Evolutionary conservation across 2,888 invertebrate genomes (phyloP).

Genomic region (Oxytorus armatus): DNA sequence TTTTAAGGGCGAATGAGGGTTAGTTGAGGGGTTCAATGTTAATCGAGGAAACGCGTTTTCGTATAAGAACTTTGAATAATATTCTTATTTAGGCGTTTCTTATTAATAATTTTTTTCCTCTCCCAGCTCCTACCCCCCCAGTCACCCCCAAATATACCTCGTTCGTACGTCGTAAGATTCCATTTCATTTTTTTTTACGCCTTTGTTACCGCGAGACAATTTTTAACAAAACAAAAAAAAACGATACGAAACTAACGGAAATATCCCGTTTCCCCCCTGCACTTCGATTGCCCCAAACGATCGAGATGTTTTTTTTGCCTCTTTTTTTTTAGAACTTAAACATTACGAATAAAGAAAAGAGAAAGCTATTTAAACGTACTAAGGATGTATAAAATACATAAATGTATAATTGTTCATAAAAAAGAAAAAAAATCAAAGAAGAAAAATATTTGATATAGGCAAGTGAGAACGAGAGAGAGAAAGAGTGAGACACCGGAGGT

Average conservation of each 20-base stretch:
- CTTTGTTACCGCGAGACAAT: constrained; percentile 16
- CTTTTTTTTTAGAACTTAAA: constrained; percentile 36
- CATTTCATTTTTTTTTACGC: constrained; percentile 57
- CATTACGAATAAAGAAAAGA: constrained; percentile 40
- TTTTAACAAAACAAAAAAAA: too few species aligned
- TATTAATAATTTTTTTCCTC: constrained; percentile 24
- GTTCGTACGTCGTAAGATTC: background rate
- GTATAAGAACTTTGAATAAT: constrained; percentile 64
- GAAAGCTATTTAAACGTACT: constrained; percentile 40
- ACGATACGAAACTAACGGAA: too few species aligned
- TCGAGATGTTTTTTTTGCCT: constrained; percentile 55
- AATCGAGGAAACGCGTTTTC: constrained; percentile 62
- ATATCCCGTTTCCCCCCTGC: background rate
- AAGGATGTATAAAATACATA: constrained; percentile 43
- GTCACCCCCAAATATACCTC: background rate
- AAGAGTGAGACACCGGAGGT: constrained; percentile 24
- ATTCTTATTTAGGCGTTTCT: constrained; percentile 64
- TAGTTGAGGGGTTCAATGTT: constrained; percentile 32
- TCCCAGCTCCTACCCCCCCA: background rate
- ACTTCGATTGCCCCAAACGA: background rate
- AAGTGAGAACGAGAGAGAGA: constrained; percentile 36
- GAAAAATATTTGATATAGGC: constrained; percentile 60
- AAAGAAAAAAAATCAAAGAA: too few species aligned
- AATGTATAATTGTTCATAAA: constrained; percentile 62
- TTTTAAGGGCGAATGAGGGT: constrained; percentile 29